Evolutionary conservation across 2,113 vertebrate genomes (phyloP).

Genomic region (Chunga burmeisteri): DNA sequence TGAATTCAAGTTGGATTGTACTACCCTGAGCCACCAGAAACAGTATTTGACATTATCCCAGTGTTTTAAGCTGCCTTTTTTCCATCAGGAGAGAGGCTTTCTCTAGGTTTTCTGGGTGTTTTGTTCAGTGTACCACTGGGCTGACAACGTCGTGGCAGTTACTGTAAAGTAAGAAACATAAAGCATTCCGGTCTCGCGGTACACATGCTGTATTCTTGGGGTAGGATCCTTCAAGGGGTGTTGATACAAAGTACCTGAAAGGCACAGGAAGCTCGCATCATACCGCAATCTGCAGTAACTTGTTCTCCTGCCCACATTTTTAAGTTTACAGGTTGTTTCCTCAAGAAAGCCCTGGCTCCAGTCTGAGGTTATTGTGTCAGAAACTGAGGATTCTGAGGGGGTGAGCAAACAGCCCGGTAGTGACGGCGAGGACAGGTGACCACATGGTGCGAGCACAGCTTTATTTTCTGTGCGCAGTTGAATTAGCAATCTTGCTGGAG

Average conservation of each 20-base stretch:
- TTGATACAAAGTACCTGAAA: accelerated
- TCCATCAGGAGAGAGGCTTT: not conserved
- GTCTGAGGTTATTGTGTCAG: not conserved
- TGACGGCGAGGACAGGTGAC: not conserved
- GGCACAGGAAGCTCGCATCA: not conserved
- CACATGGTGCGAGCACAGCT: accelerated
- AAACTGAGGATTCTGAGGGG: accelerated
- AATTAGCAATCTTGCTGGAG: not conserved
- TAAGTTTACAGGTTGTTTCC: not conserved
- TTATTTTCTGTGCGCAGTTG: too few species aligned
- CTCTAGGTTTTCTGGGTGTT: not conserved
- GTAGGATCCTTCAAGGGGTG: accelerated
- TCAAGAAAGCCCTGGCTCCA: not conserved
- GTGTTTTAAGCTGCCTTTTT: not conserved
- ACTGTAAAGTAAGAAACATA: too few species aligned
- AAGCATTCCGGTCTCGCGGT: not conserved
- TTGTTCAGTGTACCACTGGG: too few species aligned
- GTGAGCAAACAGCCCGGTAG: accelerated
- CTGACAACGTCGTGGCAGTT: accelerated
- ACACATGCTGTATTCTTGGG: not conserved
- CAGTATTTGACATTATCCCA: not conserved
- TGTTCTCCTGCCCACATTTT: accelerated
- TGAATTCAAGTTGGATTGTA: not conserved
- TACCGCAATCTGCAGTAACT: not conserved
- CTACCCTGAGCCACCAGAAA: not conserved